A percentile compares a stretch with the other conserved stretches of the same genome.
Evolutionary conservation across 1,140 invertebrate species (phyloP).

Genomic region (Drosophila willistoni): DNA sequence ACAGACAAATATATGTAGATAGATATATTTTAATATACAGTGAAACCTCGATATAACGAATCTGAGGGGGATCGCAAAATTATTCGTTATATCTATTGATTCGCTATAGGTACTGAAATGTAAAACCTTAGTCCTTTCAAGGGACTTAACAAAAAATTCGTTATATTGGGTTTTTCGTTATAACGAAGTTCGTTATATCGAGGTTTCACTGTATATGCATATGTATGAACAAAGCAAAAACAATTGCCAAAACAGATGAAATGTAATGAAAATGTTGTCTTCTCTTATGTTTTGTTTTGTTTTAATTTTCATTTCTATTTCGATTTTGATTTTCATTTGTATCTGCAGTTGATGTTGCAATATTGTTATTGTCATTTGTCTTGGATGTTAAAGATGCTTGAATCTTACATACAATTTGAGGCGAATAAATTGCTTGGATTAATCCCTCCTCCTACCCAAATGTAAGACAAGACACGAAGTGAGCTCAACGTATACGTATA

Average conservation of each 20-base stretch:
- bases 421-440: neutral
- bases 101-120: no score
- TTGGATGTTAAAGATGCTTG: neutral
- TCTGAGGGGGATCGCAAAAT: no score
- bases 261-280: constrained; percentile 10
- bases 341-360: neutral
- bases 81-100: no score
- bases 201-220: no score
- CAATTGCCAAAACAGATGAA: neutral
- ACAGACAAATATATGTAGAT: neutral
- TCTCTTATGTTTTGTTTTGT: constrained; percentile 3
- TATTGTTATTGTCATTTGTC: neutral
- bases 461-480: neutral
- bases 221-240: neutral
- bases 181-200: no score
- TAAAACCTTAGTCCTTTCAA: no score
- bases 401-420: neutral
- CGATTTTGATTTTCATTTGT: constrained; percentile 8
- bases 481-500: neutral
- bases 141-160: no score
- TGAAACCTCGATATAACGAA: no score
- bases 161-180: no score
- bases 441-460: neutral
- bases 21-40: neutral
- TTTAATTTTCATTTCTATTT: constrained; percentile 2